Conservation (phyloP, 2,797 vertebrate genomes). For the Phataginus tricuspis region DNA sequence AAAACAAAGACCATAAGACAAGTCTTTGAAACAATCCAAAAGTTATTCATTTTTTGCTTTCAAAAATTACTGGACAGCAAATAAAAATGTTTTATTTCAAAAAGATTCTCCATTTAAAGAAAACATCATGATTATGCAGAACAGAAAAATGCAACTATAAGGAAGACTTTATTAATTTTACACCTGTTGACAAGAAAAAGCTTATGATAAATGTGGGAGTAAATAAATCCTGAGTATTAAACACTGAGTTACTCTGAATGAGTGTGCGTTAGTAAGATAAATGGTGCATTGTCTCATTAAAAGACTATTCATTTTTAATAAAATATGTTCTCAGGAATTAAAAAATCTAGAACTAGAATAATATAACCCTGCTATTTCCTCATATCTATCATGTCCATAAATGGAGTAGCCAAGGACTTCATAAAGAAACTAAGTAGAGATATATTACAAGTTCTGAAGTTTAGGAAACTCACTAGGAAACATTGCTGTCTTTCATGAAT, state of each 20-base stretch:
- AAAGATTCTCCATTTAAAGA: neutral
- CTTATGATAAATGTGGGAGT: neutral
- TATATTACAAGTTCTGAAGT: neutral
- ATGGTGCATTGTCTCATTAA: neutral
- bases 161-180: neutral
- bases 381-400: neutral
- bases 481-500: neutral
- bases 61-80: neutral
- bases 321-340: neutral
- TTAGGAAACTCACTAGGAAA: neutral
- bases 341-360: neutral
- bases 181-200: neutral
- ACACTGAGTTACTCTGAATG: neutral
- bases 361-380: neutral
- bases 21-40: neutral
- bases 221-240: neutral
- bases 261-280: neutral
- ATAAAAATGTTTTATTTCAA: neutral
- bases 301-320: neutral
- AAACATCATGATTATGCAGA: neutral
- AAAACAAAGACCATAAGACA: neutral
- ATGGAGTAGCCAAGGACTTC: neutral
- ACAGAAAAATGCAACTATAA: neutral
- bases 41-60: neutral
- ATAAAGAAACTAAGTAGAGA: neutral